Evolutionary conservation across 35 echinoderm and acorn worm species (phyloP), one percentile per base, ranked within the genome.

Genomic region (Hemicentrotus pulcherrimus): DNA sequence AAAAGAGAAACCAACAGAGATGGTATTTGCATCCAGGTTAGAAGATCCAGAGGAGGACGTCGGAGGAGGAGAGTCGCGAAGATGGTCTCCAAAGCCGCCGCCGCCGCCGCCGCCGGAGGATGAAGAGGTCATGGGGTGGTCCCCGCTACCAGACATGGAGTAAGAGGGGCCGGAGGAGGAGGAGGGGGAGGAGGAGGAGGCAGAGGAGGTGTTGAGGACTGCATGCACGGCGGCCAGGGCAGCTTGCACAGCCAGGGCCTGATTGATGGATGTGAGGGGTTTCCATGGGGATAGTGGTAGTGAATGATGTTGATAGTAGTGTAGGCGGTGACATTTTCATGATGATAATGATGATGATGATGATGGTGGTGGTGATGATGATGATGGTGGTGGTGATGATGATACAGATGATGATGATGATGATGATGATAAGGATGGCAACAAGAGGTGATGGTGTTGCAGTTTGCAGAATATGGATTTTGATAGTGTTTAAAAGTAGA

Each of bases 191-290:
- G 96, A 78, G 41, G 96, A 94, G 31, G 95, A 71, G 46, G 95
- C 86, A 59, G 96, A 95, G 32, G 97, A 94, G 60, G 96, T 94
- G 96, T 96, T 96, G 86, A 99, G 96, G 47, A 99, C 98, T 41
- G 98, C 98, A 32, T 99, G 97, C 32, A 99, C 98, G 30, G 98
- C 98, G 33, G 97, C 96, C 70, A 99, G 95, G 86, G 98, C 98
- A 24, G 98, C 98, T 96, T 99, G 98, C 50, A 97, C 98, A 48
- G 96, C 97, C 60, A 99, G 96, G 86, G 98, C 96, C 98, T 99
- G 95, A 46, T 48, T 91, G 86, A 41, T 41, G 0, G 35, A 41
- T 59, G 86, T 65, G 86, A 96, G 61, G 86, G 15, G 33, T 71
- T 86, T 30, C 47, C 46, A 41, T 28, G 78, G 61, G 5, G 55